Conservation (phyloP, 37 sponge, comb jelly and placozoan species). For the Ianthella basta region DNA sequence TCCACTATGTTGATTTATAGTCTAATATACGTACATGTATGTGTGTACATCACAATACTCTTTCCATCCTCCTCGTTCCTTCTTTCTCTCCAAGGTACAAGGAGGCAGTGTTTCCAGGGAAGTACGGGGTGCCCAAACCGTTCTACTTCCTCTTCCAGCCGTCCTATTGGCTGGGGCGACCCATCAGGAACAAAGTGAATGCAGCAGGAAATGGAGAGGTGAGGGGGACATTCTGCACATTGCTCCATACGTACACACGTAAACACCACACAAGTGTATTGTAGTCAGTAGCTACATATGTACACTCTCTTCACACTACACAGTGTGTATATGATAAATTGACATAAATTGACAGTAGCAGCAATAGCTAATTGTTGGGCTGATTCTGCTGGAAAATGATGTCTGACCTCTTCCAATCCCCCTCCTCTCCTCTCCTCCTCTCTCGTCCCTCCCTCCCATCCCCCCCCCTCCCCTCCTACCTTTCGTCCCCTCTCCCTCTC, state of each 20-base stretch:
- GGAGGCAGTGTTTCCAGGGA: constrained; percentile 90
- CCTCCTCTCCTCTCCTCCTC: background rate
- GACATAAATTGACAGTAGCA: too few relatives aligned
- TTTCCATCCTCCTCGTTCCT: background rate
- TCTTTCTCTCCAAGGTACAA: constrained; percentile 67
- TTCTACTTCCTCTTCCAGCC: constrained; percentile 83
- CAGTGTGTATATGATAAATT: too few relatives aligned
- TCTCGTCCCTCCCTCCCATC: too few relatives aligned
- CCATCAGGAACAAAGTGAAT: background rate
- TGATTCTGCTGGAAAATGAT: too few relatives aligned
- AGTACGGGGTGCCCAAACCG: constrained; percentile 90
- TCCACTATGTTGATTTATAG: too few relatives aligned
- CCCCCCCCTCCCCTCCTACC: background rate
- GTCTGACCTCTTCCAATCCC: too few relatives aligned
- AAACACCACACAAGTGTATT: background rate
- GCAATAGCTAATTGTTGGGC: too few relatives aligned
- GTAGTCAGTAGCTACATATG: background rate
- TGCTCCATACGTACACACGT: background rate
- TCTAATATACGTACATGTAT: too few relatives aligned
- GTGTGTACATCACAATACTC: too few relatives aligned
- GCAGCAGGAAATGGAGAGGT: background rate
- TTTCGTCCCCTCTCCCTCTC: background rate
- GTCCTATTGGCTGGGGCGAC: constrained; percentile 77
- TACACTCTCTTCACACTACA: too few relatives aligned
- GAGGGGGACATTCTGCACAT: background rate